phyloP scores from a whole-genome alignment of 2,888 invertebrate genomes.

The Campoplex nolae region DNA sequence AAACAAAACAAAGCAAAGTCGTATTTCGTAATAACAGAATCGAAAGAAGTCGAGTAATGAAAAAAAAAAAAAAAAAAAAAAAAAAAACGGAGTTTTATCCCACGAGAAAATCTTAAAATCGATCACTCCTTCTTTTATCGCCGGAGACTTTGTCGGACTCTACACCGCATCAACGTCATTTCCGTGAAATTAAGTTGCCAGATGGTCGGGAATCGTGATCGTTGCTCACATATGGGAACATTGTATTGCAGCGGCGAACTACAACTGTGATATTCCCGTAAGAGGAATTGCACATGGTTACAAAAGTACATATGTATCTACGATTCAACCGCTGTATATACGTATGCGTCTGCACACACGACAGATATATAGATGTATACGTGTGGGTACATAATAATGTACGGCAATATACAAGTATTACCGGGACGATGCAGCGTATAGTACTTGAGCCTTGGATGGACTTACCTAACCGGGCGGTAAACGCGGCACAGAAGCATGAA shows the following conservation, averaged over 20 bases:
- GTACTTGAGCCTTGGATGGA: slow-evolving; percentile 20
- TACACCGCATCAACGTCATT: slow-evolving; percentile 27
- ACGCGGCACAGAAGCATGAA: slow-evolving; percentile 39
- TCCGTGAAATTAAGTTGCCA: slow-evolving; percentile 59
- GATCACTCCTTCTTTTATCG: slow-evolving; percentile 1
- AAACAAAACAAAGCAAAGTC: too few relatives aligned
- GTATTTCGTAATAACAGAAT: background rate
- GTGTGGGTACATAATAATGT: slow-evolving; percentile 21
- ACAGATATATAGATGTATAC: background rate
- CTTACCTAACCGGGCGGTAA: slow-evolving; percentile 58
- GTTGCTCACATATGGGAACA: slow-evolving; percentile 31
- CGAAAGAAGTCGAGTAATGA: too few relatives aligned
- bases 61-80: background rate
- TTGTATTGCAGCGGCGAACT: slow-evolving; percentile 28
- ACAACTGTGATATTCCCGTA: slow-evolving; percentile 52
- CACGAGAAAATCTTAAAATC: slow-evolving; percentile 19
- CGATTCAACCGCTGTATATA: background rate
- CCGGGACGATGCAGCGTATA: slow-evolving; percentile 6
- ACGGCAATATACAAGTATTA: slow-evolving; percentile 29
- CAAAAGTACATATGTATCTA: slow-evolving; percentile 33
- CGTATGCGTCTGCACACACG: background rate
- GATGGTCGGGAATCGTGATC: slow-evolving; percentile 35
- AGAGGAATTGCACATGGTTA: slow-evolving; percentile 45
- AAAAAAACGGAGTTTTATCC: background rate
- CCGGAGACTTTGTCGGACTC: slow-evolving; percentile 9